These are phyloP conservation scores for Apaloderma vittatum DNA, from an alignment of 2,113 vertebrate species.

Conservation along the genomic window DNA sequence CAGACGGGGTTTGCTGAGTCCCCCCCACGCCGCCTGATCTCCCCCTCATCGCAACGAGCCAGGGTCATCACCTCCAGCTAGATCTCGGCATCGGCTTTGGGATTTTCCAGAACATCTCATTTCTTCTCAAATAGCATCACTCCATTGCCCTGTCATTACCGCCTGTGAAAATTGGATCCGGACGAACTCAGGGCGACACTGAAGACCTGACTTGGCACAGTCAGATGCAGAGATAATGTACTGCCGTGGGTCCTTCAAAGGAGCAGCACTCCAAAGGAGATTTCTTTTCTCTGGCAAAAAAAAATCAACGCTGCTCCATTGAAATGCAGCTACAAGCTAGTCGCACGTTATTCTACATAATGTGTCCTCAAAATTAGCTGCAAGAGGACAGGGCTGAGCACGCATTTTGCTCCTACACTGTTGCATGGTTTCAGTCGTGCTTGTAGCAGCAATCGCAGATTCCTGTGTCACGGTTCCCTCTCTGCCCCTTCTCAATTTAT, in stretches of 20 bases:
- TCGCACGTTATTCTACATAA: background rate
- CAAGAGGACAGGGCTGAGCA: background rate
- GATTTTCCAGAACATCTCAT: background rate
- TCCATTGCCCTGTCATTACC: background rate
- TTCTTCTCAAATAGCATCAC: background rate
- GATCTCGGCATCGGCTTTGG: background rate
- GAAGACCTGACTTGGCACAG: background rate
- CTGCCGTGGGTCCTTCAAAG: background rate
- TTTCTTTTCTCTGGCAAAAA: background rate
- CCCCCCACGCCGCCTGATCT: background rate
- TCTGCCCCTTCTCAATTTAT: background rate
- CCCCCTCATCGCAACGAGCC: background rate
- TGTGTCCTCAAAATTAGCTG: background rate
- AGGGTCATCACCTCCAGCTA: background rate
- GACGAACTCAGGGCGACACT: background rate
- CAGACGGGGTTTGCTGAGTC: fast-evolving
- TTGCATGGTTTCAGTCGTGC: fast-evolving
- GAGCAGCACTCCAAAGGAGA: background rate
- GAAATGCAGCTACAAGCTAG: background rate
- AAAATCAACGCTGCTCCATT: fast-evolving
- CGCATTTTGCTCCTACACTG: background rate
- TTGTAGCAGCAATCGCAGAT: background rate
- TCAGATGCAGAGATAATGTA: background rate
- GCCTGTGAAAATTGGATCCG: background rate
- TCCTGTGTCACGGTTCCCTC: background rate